Percentiles rank a stretch among this genome's conserved stretches.
These are phyloP conservation scores for Drosophila arawakana DNA, from an alignment of 1,140 invertebrate species.

Conservation along the genomic window DNA sequence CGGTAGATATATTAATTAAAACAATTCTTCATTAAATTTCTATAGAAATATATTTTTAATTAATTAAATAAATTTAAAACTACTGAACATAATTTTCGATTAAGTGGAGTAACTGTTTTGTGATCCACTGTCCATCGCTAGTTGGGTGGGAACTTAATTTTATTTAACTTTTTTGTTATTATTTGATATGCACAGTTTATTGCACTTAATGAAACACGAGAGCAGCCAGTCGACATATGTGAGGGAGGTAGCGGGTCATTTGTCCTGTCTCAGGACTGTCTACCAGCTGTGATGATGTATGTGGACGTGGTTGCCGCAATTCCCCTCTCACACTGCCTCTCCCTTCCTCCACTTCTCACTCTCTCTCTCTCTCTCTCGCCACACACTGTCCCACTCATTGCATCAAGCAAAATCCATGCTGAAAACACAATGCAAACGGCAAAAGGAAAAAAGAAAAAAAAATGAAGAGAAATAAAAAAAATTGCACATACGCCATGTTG, in stretches of 20 bases:
- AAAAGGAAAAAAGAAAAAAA: slow-evolving; percentile 27
- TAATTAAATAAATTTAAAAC: too few relatives aligned
- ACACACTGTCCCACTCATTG: not conserved
- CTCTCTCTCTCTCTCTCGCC: not conserved
- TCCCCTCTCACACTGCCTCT: slow-evolving; percentile 43
- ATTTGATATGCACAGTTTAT: slow-evolving; percentile 60
- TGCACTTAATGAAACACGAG: slow-evolving; percentile 75
- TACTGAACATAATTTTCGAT: too few relatives aligned
- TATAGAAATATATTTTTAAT: too few relatives aligned
- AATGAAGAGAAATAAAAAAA: slow-evolving; percentile 51
- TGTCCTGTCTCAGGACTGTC: slow-evolving; percentile 65
- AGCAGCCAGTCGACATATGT: slow-evolving; percentile 17
- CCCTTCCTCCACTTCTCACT: not conserved
- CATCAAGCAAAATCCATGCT: slow-evolving; percentile 42
- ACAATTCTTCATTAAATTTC: too few relatives aligned
- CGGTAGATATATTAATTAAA: too few relatives aligned
- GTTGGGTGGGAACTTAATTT: slow-evolving; percentile 36
- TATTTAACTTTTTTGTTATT: slow-evolving; percentile 60
- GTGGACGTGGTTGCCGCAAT: slow-evolving; percentile 51
- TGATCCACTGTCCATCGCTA: slow-evolving; percentile 25
- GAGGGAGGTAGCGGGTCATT: slow-evolving; percentile 17
- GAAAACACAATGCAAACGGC: slow-evolving; percentile 58
- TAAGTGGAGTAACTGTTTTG: not conserved
- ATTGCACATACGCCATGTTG: slow-evolving; percentile 64
- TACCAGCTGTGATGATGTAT: slow-evolving; percentile 73